Percentiles rank a stretch among this genome's conserved stretches.
These are phyloP conservation scores for Orcinus orca DNA, from an alignment of 2,113 vertebrate species.

Conservation along the genomic window DNA sequence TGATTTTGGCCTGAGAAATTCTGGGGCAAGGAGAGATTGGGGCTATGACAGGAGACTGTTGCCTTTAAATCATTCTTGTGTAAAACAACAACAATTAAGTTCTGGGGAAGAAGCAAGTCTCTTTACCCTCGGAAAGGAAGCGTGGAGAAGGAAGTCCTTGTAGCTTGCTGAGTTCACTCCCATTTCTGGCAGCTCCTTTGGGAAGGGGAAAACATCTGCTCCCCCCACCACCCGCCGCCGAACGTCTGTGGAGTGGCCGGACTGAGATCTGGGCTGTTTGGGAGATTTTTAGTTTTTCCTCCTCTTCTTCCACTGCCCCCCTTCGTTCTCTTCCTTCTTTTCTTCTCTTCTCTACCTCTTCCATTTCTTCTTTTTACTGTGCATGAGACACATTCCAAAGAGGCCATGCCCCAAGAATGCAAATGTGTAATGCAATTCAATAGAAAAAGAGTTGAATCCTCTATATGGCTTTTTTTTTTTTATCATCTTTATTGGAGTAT, in stretches of 20 bases:
- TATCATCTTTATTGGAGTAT: too few relatives aligned
- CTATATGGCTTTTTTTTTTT: neutral
- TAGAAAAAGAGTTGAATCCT: neutral
- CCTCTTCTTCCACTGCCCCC: neutral
- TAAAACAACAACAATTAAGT: neutral
- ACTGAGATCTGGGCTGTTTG: neutral
- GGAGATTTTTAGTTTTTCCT: neutral
- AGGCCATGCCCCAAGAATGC: neutral
- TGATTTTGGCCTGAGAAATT: neutral
- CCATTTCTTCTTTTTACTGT: neutral
- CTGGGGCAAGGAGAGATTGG: neutral
- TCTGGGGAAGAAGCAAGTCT: neutral
- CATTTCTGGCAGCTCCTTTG: neutral
- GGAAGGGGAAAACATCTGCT: neutral
- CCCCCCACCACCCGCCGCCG: neutral
- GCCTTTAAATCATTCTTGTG: neutral
- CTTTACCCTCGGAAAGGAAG: neutral
- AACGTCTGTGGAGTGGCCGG: neutral
- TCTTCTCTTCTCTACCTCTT: neutral
- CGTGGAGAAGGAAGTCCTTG: neutral
- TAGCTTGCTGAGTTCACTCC: neutral
- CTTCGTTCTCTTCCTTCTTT: neutral
- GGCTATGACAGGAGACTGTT: neutral
- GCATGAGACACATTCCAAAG: neutral
- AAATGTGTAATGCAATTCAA: neutral